phyloP scores from a whole-genome alignment of 2,888 invertebrate genomes.

The Thymelicus sylvestris region DNA sequence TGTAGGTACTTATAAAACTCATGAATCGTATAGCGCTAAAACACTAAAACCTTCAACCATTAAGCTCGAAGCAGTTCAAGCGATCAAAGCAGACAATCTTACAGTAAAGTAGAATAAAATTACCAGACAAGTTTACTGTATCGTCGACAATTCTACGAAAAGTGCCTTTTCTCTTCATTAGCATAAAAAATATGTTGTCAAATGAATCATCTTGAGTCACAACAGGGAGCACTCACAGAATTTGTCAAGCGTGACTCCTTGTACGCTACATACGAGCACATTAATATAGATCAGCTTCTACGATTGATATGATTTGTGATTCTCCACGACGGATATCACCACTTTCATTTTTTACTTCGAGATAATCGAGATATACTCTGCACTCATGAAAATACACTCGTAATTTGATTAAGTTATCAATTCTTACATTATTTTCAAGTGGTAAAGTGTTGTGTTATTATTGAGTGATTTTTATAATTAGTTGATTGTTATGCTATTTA shows the following conservation, averaged over 20 bases:
- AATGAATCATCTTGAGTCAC: slow-evolving; percentile 24
- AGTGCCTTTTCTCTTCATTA: slow-evolving; percentile 10
- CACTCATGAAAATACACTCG: not conserved
- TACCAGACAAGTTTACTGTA: not conserved
- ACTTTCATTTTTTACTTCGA: slow-evolving; percentile 11
- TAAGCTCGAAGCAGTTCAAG: not conserved
- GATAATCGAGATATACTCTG: slow-evolving; percentile 1
- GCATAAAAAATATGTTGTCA: slow-evolving; percentile 24
- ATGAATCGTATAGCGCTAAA: not conserved
- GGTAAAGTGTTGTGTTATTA: too few species aligned
- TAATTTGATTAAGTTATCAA: not conserved
- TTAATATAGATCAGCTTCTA: slow-evolving; percentile 34
- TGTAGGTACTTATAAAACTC: not conserved
- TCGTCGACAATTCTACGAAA: not conserved
- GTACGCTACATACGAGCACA: slow-evolving; percentile 25
- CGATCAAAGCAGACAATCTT: not conserved
- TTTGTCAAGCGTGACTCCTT: slow-evolving; percentile 30
- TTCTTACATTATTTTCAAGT: not conserved
- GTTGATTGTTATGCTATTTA: too few species aligned
- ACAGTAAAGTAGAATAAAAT: not conserved
- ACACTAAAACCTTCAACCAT: not conserved
- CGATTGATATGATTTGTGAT: slow-evolving; percentile 24
- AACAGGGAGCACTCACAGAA: slow-evolving; percentile 12
- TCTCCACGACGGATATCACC: slow-evolving; percentile 18
- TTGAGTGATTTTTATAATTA: too few species aligned